Base-by-base conservation (phyloP, 2,797 vertebrate genomes). In the Trachurus trachurus region DNA sequence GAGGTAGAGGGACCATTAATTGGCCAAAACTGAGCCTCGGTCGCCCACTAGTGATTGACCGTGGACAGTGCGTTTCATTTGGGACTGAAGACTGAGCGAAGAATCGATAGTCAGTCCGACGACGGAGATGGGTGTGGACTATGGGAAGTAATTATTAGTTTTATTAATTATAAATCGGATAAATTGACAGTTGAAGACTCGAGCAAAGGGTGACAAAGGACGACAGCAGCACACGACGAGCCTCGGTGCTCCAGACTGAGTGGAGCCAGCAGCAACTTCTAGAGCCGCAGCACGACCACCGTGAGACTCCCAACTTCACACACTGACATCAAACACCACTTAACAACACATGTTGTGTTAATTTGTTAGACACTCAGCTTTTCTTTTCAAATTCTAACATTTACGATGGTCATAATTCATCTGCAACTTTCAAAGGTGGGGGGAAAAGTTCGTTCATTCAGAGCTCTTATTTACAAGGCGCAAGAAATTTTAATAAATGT, bases 231-330 rank as follows among this genome's bases (percentile, higher is more conserved):
- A 80, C 77, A 81, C 67, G 88, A 63, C 71, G 64, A 77, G 76
- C 84, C 80, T 62, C 87, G 68, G 83, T 1, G 77, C 72, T 87
- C 90, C 93, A 95, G 95, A 96, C 95, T 92, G 81, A 93, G 82
- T 87, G 95, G 95, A 96, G 95, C 95, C 95, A 95, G 82, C 95
- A 95, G 82, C 66, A 83, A 91, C 84, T 88, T 77, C 88, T 90
- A 54, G 78, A 88, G 88, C 93, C 95, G 92, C 85, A 95, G 91
- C 89, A 93, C 95, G 79, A 82, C 94, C 87, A 22, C 73, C 59
- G 88, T 84, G 88, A 87, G 88, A 85, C 71, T 40, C 68, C 39
- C 66, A 47, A 65, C 75, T 75, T 66, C 42, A 63, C 9, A 58
- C 61, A 47, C 53, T 37, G 31, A 75, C 72, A 64, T 65, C 29